A percentile compares a stretch with the other conserved stretches of the same genome.
Conservation (phyloP, 2,113 vertebrate genomes). For the Ivindomyrus marchei region DNA sequence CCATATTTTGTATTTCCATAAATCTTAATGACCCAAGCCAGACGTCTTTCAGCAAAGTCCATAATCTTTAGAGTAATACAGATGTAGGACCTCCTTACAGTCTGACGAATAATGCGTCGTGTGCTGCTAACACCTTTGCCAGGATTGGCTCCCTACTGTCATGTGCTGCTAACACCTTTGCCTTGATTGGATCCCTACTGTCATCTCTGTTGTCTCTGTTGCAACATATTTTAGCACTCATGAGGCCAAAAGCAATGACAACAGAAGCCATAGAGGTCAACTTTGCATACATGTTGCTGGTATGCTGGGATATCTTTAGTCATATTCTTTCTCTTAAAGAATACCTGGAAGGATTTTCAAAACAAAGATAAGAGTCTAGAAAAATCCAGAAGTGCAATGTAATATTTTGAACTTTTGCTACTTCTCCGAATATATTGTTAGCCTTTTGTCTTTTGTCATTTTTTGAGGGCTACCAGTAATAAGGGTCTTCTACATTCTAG, state of each 20-base stretch:
- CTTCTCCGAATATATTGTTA: not conserved
- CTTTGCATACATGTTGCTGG: not conserved
- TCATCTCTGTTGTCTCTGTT: not conserved
- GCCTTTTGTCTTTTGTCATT: not conserved
- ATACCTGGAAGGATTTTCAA: not conserved
- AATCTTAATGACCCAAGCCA: not conserved
- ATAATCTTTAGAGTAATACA: not conserved
- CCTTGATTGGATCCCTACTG: not conserved
- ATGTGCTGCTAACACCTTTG: not conserved
- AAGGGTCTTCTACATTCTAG: not conserved
- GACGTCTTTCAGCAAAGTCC: not conserved
- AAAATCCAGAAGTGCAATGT: not conserved
- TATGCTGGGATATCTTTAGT: not conserved
- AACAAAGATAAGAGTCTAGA: not conserved
- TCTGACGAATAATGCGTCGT: not conserved
- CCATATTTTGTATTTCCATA: not conserved
- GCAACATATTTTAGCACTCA: not conserved
- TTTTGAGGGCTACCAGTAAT: not conserved
- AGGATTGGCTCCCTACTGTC: not conserved
- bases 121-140: not conserved
- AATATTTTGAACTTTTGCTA: not conserved
- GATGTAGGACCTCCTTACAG: not conserved
- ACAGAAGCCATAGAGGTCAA: not conserved
- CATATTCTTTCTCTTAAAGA: not conserved
- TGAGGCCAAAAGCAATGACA: not conserved